Conservation (phyloP, 2,888 invertebrate species). For the Nebria brevicollis region DNA sequence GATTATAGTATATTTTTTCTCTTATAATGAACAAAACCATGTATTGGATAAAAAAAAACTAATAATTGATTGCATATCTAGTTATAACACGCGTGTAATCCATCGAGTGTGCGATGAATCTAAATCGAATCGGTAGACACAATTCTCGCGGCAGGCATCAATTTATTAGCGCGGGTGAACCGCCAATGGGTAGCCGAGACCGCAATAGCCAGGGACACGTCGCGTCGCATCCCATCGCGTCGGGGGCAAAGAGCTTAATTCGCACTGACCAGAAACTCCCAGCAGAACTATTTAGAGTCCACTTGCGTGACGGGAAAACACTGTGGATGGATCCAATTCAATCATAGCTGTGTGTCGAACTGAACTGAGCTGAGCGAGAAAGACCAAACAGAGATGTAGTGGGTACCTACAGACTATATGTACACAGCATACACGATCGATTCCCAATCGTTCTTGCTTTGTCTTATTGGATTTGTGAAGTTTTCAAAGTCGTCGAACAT, state of each 20-base stretch:
- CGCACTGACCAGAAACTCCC: constrained; percentile 16
- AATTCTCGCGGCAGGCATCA: constrained; percentile 14
- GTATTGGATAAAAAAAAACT: constrained; percentile 9
- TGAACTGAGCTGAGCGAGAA: background rate
- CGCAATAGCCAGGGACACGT: constrained; percentile 10
- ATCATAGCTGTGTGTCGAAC: constrained; percentile 14
- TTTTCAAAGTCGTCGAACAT: constrained; percentile 2
- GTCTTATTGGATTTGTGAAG: constrained; percentile 34
- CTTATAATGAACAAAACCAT: background rate
- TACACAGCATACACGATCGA: constrained; percentile 3
- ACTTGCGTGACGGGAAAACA: constrained; percentile 28
- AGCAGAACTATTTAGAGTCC: constrained; percentile 5
- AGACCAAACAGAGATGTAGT: background rate
- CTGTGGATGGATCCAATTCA: constrained; percentile 23
- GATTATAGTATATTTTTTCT: too few relatives aligned
- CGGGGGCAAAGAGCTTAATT: constrained; percentile 19
- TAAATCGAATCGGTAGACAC: constrained; percentile 51
- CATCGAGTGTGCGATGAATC: constrained; percentile 50
- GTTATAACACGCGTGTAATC: constrained; percentile 49
- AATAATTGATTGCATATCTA: constrained; percentile 46
- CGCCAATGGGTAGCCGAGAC: constrained; percentile 3
- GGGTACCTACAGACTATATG: background rate
- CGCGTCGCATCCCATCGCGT: background rate
- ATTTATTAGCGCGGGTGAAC: constrained; percentile 17
- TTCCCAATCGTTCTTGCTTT: constrained; percentile 14